Evolutionary conservation across 37 sponge, comb jelly and placozoan genomes (phyloP), one percentile per base, ranked within the genome.

Genomic region (Halisarca cf. caerulea): DNA sequence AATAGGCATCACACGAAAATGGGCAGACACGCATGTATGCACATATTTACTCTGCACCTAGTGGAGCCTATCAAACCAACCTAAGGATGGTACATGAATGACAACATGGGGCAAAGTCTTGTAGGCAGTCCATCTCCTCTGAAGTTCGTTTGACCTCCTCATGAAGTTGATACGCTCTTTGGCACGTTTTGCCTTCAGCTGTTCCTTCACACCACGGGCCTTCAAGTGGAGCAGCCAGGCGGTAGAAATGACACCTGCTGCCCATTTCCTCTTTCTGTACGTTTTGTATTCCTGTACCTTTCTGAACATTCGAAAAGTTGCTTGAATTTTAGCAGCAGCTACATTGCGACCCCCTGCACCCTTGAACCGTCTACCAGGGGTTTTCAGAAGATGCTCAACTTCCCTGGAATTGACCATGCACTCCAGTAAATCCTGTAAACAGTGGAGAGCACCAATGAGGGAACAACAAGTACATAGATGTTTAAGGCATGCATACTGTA

Each of bases 81-180:
- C 92, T 70, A 72, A 73, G 15, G 92, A 94, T 6, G 97, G 97
- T 0, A 97, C 79, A 83, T 97, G 97, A 27, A 94, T 80, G n/a
- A 94, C 69, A 11, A 93, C 91, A 43, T 87, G 80, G 43, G 85
- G 79, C 0, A 11, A 23, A 8, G 88, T 18, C 33, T 85, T 53
- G 7, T 94, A 68, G 7, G 58, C 44, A 0, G 28, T 18, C 97
- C 97, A 96, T 34, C 58, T 74, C 45, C 41, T 74, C 77, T 74
- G 30, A 1, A 74, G 41, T 14, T 74, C 45, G 44, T 36, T 9
- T 18, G 44, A 43, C 43, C 78, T 28, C 44, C 44, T 43, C 18
- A 77, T 35, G 59, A 74, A 80, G 2, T 43, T 51, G 28, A 54
- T 53, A 68, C 86, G 45, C 27, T 87, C 62, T 21, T 47, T 21